phyloP scores from a whole-genome alignment of 2,113 vertebrate genomes.

The Hippocampus guttulatus region DNA sequence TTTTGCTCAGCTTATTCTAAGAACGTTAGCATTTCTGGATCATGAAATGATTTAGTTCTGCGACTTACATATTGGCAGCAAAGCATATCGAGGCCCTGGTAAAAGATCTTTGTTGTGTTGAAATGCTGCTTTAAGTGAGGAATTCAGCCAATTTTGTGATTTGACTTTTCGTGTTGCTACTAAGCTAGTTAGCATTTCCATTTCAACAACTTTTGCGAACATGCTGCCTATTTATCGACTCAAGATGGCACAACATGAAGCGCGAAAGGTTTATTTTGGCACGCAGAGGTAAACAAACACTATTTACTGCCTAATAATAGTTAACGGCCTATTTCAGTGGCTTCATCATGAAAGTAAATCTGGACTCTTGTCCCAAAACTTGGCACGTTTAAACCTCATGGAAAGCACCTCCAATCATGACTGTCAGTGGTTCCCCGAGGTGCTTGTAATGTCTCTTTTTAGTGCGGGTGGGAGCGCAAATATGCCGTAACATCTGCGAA shows the following conservation, averaged over 20 bases:
- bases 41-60: too few relatives aligned
- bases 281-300: conserved; percentile 4
- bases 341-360: not conserved
- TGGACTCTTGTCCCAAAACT: conserved; percentile 12
- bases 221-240: not conserved
- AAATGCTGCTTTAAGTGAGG: too few relatives aligned
- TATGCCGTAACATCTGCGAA: conserved; percentile 72
- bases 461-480: conserved; percentile 51
- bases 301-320: conserved; percentile 1
- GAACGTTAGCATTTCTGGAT: too few relatives aligned
- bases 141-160: too few relatives aligned
- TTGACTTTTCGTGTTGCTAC: too few relatives aligned
- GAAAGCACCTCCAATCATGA: conserved; percentile 50
- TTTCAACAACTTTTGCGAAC: not conserved
- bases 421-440: conserved; percentile 58
- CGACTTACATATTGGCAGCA: too few relatives aligned
- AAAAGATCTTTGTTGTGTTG: too few relatives aligned
- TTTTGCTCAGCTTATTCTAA: too few relatives aligned
- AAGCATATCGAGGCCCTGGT: too few relatives aligned
- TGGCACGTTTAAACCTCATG: conserved; percentile 25
- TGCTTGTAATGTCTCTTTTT: conserved; percentile 56
- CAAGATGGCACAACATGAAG: conserved; percentile 25
- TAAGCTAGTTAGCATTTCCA: not conserved
- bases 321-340: not conserved
- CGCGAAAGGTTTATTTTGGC: conserved; percentile 9